Evolutionary conservation across 2,888 invertebrate genomes (phyloP), one percentile per base, ranked within the genome.

Genomic region (Orthosia gracilis): DNA sequence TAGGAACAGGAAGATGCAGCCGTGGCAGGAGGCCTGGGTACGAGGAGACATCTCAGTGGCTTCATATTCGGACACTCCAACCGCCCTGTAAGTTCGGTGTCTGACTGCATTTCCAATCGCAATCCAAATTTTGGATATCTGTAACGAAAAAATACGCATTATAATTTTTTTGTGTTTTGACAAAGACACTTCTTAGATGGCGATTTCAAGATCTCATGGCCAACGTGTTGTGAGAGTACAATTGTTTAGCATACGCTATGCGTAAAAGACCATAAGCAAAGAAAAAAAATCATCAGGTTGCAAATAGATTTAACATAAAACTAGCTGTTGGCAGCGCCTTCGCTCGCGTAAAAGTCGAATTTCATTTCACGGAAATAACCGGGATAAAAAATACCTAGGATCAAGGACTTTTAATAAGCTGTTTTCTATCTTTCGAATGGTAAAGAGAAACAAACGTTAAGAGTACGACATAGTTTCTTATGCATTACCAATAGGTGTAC

Each of bases 51-150:
- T 92, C 73, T 87, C 87, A 75, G 76, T 71, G 76, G 86, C 88
- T 74, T 90, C 93, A 94, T 94, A 83, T 85, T 93, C 85, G 82
- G 62, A 59, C 64, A 54, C 62, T 57, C 65, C 0, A 61, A 66
- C 62, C 61, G 76, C 17, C 62, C 70, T 40, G 15, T 21, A 31
- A 21, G 31, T 31, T 23, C 26, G 65, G 50, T 54, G 65, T 77
- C 73, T 75, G 68, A 57, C 62, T 70, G 79, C 86, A 85, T 87
- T 84, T 83, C 82, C 47, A 49, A 49, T 45, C 26, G n/a, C n/a
- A n/a, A n/a, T 58, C 58, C 54, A 54, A 47, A 49, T 69, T 26
- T 47, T 57, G 47, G 9, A 61, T 70, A 72, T 21, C 85, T 85
- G 85, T 23, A 85, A 77, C 1, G 26, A 74, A 70, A 57, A 45